Conservation (phyloP, 2,113 vertebrate species). For the Neolamprologus kungweensis region DNA sequence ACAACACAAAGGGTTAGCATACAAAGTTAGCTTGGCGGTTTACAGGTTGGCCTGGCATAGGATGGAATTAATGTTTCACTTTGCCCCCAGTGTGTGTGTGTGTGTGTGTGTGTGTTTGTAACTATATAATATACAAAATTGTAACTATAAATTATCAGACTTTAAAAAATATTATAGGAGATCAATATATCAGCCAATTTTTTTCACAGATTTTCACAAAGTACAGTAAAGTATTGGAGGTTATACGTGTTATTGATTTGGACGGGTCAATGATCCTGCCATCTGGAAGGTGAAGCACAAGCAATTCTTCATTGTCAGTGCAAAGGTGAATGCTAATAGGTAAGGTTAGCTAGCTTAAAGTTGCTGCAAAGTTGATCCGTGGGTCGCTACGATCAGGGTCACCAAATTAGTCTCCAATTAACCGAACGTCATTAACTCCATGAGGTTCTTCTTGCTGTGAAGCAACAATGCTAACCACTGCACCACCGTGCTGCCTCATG, state of each 20-base stretch:
- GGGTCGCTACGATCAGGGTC: neutral
- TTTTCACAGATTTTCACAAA: neutral
- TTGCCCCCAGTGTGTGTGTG: neutral
- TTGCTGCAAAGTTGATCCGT: neutral
- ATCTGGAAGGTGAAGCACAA: neutral
- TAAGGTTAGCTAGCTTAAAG: neutral
- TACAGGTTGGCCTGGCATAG: neutral
- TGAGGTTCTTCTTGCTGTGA: neutral
- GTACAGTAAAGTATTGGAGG: neutral
- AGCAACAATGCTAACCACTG: neutral
- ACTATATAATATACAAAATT: neutral
- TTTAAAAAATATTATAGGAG: neutral
- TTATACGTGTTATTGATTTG: neutral
- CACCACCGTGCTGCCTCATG: rapidly evolving
- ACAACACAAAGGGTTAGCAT: neutral
- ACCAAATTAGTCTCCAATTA: neutral
- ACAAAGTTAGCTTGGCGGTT: neutral
- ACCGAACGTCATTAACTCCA: neutral
- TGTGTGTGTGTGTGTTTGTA: neutral
- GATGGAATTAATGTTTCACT: rapidly evolving
- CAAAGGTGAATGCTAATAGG: neutral
- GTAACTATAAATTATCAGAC: neutral
- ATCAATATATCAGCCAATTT: neutral
- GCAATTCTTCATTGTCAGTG: neutral
- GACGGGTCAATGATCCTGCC: rapidly evolving